Evolutionary conservation across 2,113 vertebrate species (phyloP).

Genomic region (Gambusia holbrooki): DNA sequence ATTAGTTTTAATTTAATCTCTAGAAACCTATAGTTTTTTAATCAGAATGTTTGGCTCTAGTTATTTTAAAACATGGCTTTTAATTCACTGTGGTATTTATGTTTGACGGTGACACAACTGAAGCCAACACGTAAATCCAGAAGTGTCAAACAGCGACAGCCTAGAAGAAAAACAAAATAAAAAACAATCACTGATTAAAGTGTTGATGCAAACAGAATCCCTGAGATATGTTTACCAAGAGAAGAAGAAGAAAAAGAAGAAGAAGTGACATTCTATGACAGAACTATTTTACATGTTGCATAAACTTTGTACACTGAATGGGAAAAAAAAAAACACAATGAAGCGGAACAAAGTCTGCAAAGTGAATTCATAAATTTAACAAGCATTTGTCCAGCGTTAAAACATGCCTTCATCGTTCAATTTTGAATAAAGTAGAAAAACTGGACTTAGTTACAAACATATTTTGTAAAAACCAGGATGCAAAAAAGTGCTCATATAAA

Average conservation of each 20-base stretch:
- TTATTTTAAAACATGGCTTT: not conserved
- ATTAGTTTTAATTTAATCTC: not conserved
- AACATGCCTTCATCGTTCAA: not conserved
- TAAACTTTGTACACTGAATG: conserved; percentile 52
- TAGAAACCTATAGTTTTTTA: not conserved
- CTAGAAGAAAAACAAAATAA: too few relatives aligned
- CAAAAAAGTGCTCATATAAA: conserved; percentile 77
- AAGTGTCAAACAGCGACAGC: too few relatives aligned
- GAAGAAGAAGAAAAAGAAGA: not conserved
- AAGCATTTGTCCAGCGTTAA: not conserved
- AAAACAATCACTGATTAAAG: not conserved
- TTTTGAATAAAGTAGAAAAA: conserved; percentile 57
- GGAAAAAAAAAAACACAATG: not conserved
- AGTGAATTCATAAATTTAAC: conserved; percentile 15
- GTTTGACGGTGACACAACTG: not conserved
- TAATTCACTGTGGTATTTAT: not conserved
- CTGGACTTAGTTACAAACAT: conserved; percentile 56
- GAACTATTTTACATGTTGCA: conserved; percentile 41
- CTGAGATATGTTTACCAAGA: conserved; percentile 59
- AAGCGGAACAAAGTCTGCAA: conserved; percentile 22
- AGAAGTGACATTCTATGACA: conserved; percentile 37
- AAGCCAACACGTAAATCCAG: conserved; percentile 1
- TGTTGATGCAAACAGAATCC: conserved; percentile 58
- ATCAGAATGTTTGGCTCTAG: not conserved
- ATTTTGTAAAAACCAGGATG: conserved; percentile 63